Evolutionary conservation across 2,888 invertebrate genomes (phyloP), one percentile per base, ranked within the genome.

Genomic region (Neoitamus cyanurus): DNA sequence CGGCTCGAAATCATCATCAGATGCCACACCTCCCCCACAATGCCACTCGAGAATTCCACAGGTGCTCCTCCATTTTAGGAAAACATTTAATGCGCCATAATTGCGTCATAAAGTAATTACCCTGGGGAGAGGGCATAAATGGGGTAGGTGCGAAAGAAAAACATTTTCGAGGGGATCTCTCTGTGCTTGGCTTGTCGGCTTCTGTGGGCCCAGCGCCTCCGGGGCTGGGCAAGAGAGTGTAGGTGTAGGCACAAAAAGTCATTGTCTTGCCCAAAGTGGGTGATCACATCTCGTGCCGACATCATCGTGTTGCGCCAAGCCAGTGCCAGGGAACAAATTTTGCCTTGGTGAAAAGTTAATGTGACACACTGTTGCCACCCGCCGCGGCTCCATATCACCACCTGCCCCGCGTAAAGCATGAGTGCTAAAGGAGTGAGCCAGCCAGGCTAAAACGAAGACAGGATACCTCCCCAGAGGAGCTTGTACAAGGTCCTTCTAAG

Each of bases 21-120:
- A 6, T 15, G 58, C 58, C 7, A 34, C 58, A 20, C 30, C 42
- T 42, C 3, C 30, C 70, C 11, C 30, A 6, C 42, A 42, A 75
- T 42, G 28, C 42, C 37, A 75, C 42, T 13, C 37, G 31, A 11
- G 48, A 78, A 78, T 78, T 78, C 78, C 78, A 78, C 78, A 78
- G 78, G 78, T 78, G 78, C 48, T 78, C 48, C 58, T 31, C 48
- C 42, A 58, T 58, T 58, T 58, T 58, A 58, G 48, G 31, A 31
- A 25, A 78, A 58, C 78, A 58, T 48, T 78, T 48, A 78, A 78
- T 48, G 58, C 78, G 78, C 48, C 48, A 78, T 78, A 78, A 78
- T 78, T 78, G 78, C 31, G 78, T 78, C 78, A 78, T 78, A 78
- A 78, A 78, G 48, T 78, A 78, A 78, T 78, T 78, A 78, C 78